Evolutionary conservation across 2,113 vertebrate genomes (phyloP), one percentile per base, ranked within the genome.

Genomic region (Ifrita kowaldi): DNA sequence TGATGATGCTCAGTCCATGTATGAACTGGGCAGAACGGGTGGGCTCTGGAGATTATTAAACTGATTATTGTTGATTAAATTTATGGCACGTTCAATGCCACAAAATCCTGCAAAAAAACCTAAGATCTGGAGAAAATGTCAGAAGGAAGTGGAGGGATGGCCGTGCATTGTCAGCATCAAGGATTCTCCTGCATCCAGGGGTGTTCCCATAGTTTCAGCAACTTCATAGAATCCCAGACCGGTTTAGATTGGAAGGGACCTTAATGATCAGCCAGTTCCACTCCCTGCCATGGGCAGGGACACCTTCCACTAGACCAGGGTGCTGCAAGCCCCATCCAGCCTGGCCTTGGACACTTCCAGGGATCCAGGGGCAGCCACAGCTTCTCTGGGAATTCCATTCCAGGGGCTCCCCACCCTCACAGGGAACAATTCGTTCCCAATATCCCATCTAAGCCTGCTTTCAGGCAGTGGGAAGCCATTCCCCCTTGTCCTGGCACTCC

Each of bases 151-250:
- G 23, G 49, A 64, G 49, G n/a, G 23, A 24, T 39, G 49, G 49
- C 33, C 0, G 0, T 32, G 47, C 22, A 11, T 4, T 63, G 57
- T 53, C 1, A 0, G 39, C 26, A 63, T 32, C 46, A 44, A 62
- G 32, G 67, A 35, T 35, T 24, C 20, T 83, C 16, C 46, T 70
- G 32, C 37, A 62, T 35, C 37, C 30, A 53, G 21, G 26, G 26
- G 8, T 62, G 13, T 27, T 65, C 42, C 52, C 20, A 27, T 24
- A 11, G 12, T n/a, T 23, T 10, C 84, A 77, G 62, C 14, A 50
- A 37, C 9, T 52, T 15, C 27, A 37, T 0, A 8, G 53, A 60
- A 77, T 37, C 27, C 27, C 53, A 52, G 53, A 32, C 27, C 33
- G 27, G 27, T 27, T 77, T 59, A 12, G 18, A 23, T 23, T 52